These are phyloP conservation scores for Drosophila serrata DNA, from an alignment of 1,140 invertebrate species.

Conservation along the genomic window DNA sequence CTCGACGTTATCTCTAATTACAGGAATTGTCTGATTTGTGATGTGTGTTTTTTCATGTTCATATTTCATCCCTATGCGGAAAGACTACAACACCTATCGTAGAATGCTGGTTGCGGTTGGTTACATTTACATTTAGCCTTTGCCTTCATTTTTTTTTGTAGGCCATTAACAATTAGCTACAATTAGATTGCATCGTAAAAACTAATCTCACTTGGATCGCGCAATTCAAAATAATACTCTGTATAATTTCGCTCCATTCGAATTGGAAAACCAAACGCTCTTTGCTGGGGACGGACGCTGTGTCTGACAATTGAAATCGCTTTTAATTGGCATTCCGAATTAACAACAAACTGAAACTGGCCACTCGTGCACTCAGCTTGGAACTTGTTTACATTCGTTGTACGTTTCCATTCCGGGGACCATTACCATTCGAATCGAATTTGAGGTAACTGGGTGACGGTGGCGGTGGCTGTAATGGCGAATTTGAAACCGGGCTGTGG, in stretches of 20 bases:
- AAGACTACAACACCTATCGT: slow-evolving; percentile 57
- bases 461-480: neutral
- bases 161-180: slow-evolving; percentile 70
- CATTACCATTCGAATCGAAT: slow-evolving; percentile 20
- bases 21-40: slow-evolving; percentile 33
- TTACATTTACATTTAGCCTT: slow-evolving; percentile 46
- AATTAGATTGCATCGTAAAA: slow-evolving; percentile 75
- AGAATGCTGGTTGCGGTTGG: slow-evolving; percentile 39
- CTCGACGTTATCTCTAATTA: slow-evolving; percentile 28
- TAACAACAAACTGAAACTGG: slow-evolving; percentile 59
- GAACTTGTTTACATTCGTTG: slow-evolving; percentile 55
- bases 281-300: slow-evolving; percentile 66
- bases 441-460: slow-evolving; percentile 30
- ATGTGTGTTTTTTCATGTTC: slow-evolving; percentile 22
- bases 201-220: slow-evolving; percentile 62
- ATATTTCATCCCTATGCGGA: slow-evolving; percentile 21
- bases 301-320: slow-evolving; percentile 50
- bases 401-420: slow-evolving; percentile 24
- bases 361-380: slow-evolving; percentile 35
- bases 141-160: slow-evolving; percentile 8
- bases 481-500: slow-evolving; percentile 31
- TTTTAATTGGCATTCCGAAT: slow-evolving; percentile 56
- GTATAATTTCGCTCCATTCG: slow-evolving; percentile 48
- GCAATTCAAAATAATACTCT: slow-evolving; percentile 65
- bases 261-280: slow-evolving; percentile 51